Percentiles rank a stretch among this genome's conserved stretches.
These are phyloP conservation scores for Stylophora pistillata DNA, from an alignment of 64 coral and sea anemone genomes.

Conservation along the genomic window DNA sequence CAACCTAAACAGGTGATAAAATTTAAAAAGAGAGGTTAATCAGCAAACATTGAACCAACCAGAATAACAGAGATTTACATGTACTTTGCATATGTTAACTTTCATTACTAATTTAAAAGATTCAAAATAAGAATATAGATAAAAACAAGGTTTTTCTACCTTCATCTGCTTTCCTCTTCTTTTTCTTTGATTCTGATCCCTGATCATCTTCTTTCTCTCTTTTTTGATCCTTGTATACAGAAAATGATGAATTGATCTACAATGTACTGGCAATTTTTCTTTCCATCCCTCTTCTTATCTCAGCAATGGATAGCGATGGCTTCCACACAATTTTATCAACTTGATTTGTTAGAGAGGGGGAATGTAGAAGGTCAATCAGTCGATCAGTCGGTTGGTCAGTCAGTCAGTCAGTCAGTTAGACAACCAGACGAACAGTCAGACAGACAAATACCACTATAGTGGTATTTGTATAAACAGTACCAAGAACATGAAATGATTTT, in stretches of 20 bases:
- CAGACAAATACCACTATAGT: no score
- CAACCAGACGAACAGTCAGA: no score
- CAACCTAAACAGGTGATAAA: conserved; percentile 36
- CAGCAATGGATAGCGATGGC: neutral
- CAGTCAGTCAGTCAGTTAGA: no score
- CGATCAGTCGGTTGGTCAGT: no score
- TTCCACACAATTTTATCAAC: neutral
- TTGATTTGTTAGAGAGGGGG: neutral
- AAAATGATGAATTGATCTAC: neutral
- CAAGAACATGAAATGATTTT: no score
- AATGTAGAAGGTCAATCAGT: no score
- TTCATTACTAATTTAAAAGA: no score
- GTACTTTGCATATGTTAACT: no score
- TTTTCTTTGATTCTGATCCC: conserved; percentile 3
- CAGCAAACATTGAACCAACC: neutral
- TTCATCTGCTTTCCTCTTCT: conserved; percentile 81
- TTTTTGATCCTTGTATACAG: neutral
- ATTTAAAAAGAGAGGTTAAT: neutral
- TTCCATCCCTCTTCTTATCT: neutral
- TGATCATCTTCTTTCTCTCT: neutral
- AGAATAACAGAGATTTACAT: no score
- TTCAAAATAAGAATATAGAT: no score
- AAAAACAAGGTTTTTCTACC: neutral
- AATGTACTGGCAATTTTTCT: neutral
- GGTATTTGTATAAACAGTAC: no score